Conservation (phyloP, 2,113 vertebrate genomes). For the Todiramphus chloris region DNA sequence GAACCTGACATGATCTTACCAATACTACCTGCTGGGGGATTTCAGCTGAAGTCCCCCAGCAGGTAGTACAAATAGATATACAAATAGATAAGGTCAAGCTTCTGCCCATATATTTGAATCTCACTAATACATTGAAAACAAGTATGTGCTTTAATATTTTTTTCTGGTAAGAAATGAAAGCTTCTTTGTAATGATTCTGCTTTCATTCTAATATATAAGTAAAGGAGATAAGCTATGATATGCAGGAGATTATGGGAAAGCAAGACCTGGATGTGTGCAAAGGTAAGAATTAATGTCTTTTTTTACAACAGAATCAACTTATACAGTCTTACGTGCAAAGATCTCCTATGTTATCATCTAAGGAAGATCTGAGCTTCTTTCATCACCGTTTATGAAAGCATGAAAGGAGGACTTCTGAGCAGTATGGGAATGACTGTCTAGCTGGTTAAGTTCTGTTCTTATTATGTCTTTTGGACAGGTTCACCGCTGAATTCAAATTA, state of each 20-base stretch:
- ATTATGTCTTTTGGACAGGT: neutral
- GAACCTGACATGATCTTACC: neutral
- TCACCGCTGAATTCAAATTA: neutral
- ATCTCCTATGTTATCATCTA: neutral
- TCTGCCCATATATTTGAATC: neutral
- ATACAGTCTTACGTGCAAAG: neutral
- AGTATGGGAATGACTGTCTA: neutral
- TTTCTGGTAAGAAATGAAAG: neutral
- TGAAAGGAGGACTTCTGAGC: neutral
- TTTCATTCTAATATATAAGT: neutral
- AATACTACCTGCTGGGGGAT: neutral
- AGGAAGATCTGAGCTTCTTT: neutral
- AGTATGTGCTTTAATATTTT: neutral
- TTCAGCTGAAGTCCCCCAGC: neutral
- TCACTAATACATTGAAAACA: neutral
- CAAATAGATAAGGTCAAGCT: neutral
- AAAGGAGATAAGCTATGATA: neutral
- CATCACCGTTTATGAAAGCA: neutral
- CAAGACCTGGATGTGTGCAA: neutral
- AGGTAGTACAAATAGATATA: too few relatives aligned
- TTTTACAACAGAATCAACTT: neutral
- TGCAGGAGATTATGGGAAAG: neutral
- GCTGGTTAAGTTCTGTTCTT: conserved; percentile 1
- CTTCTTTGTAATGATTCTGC: neutral
- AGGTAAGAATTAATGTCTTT: neutral